phyloP scores from a whole-genome alignment of 2,888 invertebrate genomes.

The Drosophila neoperkinsi region DNA sequence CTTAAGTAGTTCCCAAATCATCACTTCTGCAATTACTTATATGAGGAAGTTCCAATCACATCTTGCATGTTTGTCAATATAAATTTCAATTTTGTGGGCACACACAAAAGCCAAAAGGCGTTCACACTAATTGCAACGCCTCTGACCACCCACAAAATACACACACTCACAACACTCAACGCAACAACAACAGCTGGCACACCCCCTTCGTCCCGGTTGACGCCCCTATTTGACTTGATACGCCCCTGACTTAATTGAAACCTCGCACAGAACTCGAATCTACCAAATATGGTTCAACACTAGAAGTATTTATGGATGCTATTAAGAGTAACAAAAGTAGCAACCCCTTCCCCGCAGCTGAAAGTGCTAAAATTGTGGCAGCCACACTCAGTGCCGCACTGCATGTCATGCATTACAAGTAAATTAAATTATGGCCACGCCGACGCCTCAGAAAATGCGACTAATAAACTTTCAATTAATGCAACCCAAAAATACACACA shows the following conservation, averaged over 20 bases:
- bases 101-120: slow-evolving; percentile 4
- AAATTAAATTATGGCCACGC: slow-evolving; percentile 68
- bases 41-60: neutral
- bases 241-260: slow-evolving; percentile 68
- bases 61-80: neutral
- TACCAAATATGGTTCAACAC: slow-evolving; percentile 31
- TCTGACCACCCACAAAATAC: slow-evolving; percentile 52
- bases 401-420: slow-evolving; percentile 61
- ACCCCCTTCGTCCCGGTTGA: slow-evolving; percentile 20
- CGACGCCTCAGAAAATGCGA: slow-evolving; percentile 47
- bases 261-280: slow-evolving; percentile 44
- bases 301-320: slow-evolving; percentile 49
- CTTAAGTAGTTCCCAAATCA: neutral
- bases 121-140: slow-evolving; percentile 39
- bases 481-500: slow-evolving; percentile 63
- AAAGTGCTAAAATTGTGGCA: slow-evolving; percentile 27
- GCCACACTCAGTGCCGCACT: slow-evolving; percentile 14
- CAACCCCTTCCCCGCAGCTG: slow-evolving; percentile 5
- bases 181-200: slow-evolving; percentile 39
- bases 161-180: neutral
- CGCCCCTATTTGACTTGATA: slow-evolving; percentile 49
- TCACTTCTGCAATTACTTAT: neutral
- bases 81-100: slow-evolving; percentile 2
- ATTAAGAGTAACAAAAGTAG: slow-evolving; percentile 50
- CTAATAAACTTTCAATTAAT: slow-evolving; percentile 80